These are phyloP conservation scores for Hemiprocne comata DNA, from an alignment of 2,113 vertebrate species.

Conservation along the genomic window DNA sequence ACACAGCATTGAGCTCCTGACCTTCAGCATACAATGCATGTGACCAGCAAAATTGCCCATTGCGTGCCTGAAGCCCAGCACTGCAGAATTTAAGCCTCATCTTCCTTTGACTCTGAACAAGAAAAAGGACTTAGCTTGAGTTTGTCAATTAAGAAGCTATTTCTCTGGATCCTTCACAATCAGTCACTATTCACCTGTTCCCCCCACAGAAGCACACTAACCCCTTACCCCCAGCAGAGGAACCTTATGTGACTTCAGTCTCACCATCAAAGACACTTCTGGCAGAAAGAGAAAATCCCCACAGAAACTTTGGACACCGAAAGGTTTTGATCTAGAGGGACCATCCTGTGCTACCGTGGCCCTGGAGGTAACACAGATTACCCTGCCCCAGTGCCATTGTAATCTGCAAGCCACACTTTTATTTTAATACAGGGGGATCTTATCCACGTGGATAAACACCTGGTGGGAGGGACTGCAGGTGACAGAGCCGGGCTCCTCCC, in stretches of 20 bases:
- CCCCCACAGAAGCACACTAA: background rate
- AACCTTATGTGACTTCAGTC: background rate
- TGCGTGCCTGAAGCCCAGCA: background rate
- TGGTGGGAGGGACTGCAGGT: background rate
- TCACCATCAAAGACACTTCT: background rate
- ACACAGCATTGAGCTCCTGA: background rate
- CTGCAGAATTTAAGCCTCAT: background rate
- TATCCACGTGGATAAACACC: background rate
- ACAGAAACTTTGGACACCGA: background rate
- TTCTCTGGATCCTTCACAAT: background rate
- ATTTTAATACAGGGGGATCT: background rate
- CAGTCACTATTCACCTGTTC: background rate
- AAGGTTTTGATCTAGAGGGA: background rate
- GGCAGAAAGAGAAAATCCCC: background rate
- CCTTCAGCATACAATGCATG: background rate
- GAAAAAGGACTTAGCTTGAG: background rate
- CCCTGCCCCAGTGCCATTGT: background rate
- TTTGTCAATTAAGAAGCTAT: background rate
- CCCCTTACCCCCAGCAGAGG: background rate
- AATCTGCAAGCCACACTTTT: background rate
- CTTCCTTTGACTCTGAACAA: background rate
- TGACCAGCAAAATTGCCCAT: background rate
- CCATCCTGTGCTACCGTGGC: accelerated
- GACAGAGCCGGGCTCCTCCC: background rate
- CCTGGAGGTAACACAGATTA: background rate